Evolutionary conservation across 2,797 vertebrate genomes (phyloP).

Genomic region (Oreochromis grahami): DNA sequence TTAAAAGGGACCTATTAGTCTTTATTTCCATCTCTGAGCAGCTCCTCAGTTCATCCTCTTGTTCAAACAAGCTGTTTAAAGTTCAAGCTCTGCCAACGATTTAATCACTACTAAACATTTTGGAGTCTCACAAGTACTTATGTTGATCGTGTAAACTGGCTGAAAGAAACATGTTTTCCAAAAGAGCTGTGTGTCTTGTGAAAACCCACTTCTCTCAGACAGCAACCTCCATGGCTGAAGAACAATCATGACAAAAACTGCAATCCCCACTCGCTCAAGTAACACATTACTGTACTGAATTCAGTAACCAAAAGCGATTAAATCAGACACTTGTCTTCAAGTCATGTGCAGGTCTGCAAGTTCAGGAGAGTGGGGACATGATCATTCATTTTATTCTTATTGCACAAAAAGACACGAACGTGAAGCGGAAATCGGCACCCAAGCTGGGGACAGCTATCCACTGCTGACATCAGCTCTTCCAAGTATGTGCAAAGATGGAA

Average conservation of each 20-base stretch:
- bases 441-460: neutral
- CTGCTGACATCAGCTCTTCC: neutral
- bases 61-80: neutral
- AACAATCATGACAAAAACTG: neutral
- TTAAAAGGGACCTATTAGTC: neutral
- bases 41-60: neutral
- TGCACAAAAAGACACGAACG: neutral
- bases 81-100: neutral
- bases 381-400: neutral
- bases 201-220: neutral
- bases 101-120: neutral
- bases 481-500: neutral
- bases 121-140: neutral
- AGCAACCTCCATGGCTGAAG: neutral
- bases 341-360: neutral
- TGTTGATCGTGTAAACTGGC: neutral
- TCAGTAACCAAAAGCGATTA: neutral
- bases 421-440: neutral
- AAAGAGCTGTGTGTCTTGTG: neutral
- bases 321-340: neutral
- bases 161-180: neutral
- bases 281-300: neutral
- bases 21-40: neutral
- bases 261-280: neutral
- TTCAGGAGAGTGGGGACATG: neutral